A percentile compares a stretch with the other conserved stretches of the same genome.
Evolutionary conservation across 2,888 invertebrate genomes (phyloP).

Genomic region (Venusia cambrica): DNA sequence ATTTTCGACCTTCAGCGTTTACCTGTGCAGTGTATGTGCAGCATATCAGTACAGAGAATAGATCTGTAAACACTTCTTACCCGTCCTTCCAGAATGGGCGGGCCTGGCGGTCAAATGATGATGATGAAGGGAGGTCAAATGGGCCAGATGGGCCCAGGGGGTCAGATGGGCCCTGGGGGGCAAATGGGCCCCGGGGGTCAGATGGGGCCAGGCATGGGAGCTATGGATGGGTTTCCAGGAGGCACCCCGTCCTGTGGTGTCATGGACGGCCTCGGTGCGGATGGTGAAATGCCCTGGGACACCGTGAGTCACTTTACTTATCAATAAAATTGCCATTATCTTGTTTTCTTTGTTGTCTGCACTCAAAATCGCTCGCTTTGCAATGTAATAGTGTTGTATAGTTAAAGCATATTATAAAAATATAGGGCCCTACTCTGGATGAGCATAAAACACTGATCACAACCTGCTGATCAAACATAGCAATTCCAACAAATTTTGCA

Average conservation of each 20-base stretch:
- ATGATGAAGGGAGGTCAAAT: conserved; percentile 57
- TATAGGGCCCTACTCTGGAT: too few relatives aligned
- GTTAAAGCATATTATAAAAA: too few relatives aligned
- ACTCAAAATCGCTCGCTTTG: too few relatives aligned
- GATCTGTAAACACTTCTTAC: too few relatives aligned
- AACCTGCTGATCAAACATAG: too few relatives aligned
- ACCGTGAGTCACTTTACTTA: conserved; percentile 69
- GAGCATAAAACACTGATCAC: too few relatives aligned
- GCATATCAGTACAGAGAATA: too few relatives aligned
- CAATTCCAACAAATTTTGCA: too few relatives aligned
- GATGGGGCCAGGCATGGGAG: conserved; percentile 61
- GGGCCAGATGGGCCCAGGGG: conserved; percentile 75
- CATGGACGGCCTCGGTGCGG: conserved; percentile 82
- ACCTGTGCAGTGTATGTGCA: too few relatives aligned
- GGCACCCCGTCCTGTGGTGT: conserved; percentile 81
- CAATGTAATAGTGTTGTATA: too few relatives aligned
- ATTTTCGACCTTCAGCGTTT: too few relatives aligned
- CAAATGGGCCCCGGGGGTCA: conserved; percentile 62
- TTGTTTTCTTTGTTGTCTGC: conserved; percentile 5
- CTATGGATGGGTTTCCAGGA: conserved; percentile 80
- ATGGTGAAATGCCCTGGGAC: conserved; percentile 82
- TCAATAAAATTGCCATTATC: too few relatives aligned
- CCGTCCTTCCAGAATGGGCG: conserved; percentile 56
- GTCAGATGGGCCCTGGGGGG: conserved; percentile 56
- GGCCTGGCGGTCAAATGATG: conserved; percentile 72